Evolutionary conservation across 2,797 vertebrate genomes (phyloP).

Genomic region (Tapera naevia): DNA sequence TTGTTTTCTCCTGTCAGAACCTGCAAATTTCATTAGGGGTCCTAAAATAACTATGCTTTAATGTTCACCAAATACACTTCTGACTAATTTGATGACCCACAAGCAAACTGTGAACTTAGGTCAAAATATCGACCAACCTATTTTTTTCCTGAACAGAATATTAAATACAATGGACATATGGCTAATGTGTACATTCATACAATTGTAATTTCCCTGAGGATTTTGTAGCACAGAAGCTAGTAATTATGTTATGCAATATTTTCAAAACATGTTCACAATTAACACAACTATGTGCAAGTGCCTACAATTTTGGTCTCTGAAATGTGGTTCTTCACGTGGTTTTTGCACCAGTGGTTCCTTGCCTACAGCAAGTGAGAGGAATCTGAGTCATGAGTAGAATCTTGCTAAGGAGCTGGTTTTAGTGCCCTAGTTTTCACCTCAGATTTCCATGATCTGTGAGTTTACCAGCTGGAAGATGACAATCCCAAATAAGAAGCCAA

Average conservation of each 20-base stretch:
- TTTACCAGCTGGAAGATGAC: neutral
- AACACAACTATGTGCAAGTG: neutral
- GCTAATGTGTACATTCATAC: neutral
- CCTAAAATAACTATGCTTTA: neutral
- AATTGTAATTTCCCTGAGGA: neutral
- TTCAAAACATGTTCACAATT: neutral
- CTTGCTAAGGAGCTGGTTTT: neutral
- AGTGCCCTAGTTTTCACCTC: slow-evolving; percentile 15
- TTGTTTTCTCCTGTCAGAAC: neutral
- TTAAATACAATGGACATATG: neutral
- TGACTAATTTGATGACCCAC: neutral
- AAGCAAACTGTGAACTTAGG: neutral
- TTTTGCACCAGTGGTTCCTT: neutral
- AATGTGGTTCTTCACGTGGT: neutral
- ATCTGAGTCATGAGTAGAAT: neutral
- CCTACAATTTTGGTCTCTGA: neutral
- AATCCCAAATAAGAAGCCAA: neutral
- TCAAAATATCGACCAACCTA: neutral
- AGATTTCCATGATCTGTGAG: neutral
- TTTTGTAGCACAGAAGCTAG: neutral
- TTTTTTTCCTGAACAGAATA: neutral
- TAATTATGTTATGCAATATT: slow-evolving; percentile 1
- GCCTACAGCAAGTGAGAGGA: fast-evolving
- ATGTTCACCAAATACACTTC: neutral
- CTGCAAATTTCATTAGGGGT: neutral